Base-by-base conservation (phyloP, 2,113 vertebrate species). In the Forbesichthys papilliferus region DNA sequence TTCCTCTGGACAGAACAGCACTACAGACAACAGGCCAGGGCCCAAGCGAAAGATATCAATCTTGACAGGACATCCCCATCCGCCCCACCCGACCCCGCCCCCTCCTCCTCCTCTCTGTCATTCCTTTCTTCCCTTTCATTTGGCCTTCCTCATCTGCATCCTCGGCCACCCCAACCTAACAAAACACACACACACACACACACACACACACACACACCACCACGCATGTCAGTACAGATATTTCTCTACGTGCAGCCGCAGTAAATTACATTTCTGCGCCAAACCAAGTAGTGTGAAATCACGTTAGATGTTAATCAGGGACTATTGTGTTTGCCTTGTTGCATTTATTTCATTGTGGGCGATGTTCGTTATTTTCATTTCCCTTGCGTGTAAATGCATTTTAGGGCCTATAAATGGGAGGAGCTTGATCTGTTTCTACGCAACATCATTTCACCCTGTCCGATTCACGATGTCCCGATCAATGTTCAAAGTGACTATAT, bases 301-400 rank as follows among this genome's bases (percentile, higher is more conserved):
- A 80, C 79, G 86, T 89, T 86, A 88, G 87, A 88, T 89, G 84
- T 80, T 84, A 86, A 90, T 91, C 87, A 84, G 66, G 33, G 54
- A 61, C 84, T 68, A 81, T 81, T 88, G 84, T 90, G 69, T 80
- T 82, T 60, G 71, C 69, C 72, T 65, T 72, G 64, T 78, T 74
- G 72, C 20, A 0, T 62, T 27, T 72, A 69, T 54, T 55, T 49
- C 58, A 66, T 74, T 69, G 72, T 16, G 42, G 56, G 47, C 60
- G 70, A 66, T 66, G 65, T 70, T 48, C 71, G 75, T 73, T 64
- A 9, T 18, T 69, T 73, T 27, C 64, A 20, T 51, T 6, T 18
- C 18, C 10, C 46, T 42, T 42, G 36, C 36, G 36, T 42, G 7
- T 42, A 8, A 42, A 42, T 42, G 36, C 36, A 42, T 42, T 42